Evolutionary conservation across 2,113 vertebrate genomes (phyloP), one percentile per base, ranked within the genome.

Genomic region (Misgurnus anguillicaudatus): DNA sequence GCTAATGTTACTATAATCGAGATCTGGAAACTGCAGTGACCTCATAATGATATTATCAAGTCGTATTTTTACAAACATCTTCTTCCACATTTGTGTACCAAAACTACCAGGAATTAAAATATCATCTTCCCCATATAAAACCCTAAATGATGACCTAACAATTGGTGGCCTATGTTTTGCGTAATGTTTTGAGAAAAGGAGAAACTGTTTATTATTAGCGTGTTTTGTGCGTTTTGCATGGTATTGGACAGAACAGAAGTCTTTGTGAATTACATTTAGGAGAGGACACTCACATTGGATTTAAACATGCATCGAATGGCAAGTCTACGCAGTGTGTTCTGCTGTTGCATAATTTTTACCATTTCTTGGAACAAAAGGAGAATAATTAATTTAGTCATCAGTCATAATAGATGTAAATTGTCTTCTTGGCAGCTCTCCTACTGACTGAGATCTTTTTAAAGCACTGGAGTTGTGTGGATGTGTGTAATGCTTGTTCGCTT

Each of bases 371-470:
- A 58, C 36, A 13, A 19, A 72, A 72, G 51, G 36, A 58, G 51
- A 21, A 38, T 72, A 72, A 58, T 72, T 72, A 31, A 31, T 31
- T 1, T 31, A 72, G 70, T 58, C 53, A 72, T 72, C 53, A 58
- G 53, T 5, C 53, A 19, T 72, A 72, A 58, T 72, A 72, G 53
- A 72, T 72, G n/a, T 17, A 72, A 72, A 72, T 58, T 58, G 53
- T n/a, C 48, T 58, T 53, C 58, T 72, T 72, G 70, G 53, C 53
- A 42, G 70, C 70, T 72, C 70, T 72, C 70, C 53, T 41, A 72
- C 38, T 72, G 70, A 72, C 58, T 72, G 69, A 58, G 36, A 39
- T 71, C 68, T 71, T 55, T 55, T 71, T 57, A 55, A 71, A 71
- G 57, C 57, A 36, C 1, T 31, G 9, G 4, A 47, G 19, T 21